Conservation (phyloP, 1,140 invertebrate genomes). For the Neodiprion pinetum region DNA sequence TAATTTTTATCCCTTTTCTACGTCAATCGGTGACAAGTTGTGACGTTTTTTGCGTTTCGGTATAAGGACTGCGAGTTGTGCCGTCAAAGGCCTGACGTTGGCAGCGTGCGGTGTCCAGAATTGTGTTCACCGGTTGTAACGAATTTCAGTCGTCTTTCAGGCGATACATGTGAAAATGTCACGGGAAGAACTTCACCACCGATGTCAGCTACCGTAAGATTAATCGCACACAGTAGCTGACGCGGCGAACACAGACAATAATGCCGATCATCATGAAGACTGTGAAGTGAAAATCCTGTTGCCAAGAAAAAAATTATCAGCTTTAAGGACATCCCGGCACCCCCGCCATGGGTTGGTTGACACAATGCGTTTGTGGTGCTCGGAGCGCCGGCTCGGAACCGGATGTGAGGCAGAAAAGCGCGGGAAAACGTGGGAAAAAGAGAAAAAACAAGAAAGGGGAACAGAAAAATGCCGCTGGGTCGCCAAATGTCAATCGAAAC, state of each 20-base stretch:
- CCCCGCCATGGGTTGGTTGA: conserved; percentile 29
- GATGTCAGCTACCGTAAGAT: neutral
- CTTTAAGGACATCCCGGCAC: neutral
- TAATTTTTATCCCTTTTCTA: too few relatives aligned
- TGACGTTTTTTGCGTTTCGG: neutral
- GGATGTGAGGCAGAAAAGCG: conserved; percentile 15
- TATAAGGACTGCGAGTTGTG: neutral
- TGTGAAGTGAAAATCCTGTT: neutral
- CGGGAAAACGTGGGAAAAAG: conserved; percentile 18
- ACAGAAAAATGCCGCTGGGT: neutral
- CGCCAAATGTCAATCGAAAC: too few relatives aligned
- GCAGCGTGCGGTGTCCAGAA: neutral
- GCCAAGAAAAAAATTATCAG: neutral
- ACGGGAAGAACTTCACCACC: neutral
- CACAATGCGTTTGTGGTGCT: conserved; percentile 31
- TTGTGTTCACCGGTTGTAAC: too few relatives aligned
- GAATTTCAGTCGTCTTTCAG: too few relatives aligned
- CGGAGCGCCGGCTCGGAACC: conserved; percentile 6
- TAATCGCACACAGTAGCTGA: neutral
- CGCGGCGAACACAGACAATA: neutral
- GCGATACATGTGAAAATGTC: neutral
- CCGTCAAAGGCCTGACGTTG: neutral
- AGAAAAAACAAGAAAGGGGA: conserved; percentile 20
- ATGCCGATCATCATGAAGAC: neutral
- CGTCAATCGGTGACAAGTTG: neutral